phyloP scores from a whole-genome alignment of 2,888 invertebrate species.

The Thymelicus lineola region DNA sequence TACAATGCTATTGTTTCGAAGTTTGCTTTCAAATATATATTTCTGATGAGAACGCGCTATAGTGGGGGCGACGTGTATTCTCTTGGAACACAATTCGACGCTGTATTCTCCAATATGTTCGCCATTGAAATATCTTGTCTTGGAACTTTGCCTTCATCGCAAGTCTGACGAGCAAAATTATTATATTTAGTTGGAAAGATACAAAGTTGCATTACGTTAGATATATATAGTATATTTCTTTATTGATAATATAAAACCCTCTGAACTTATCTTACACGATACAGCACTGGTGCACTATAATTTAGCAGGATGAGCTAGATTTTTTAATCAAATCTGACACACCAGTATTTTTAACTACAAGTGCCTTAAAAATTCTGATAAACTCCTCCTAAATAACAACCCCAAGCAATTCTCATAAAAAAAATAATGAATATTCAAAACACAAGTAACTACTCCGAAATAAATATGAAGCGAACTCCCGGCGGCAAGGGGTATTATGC shows the following conservation, averaged over 20 bases:
- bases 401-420: conserved; percentile 2
- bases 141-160: neutral
- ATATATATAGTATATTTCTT: too few relatives aligned
- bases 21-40: conserved; percentile 31
- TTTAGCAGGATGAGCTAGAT: too few relatives aligned
- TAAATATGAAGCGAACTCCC: conserved; percentile 41
- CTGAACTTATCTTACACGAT: too few relatives aligned
- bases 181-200: neutral
- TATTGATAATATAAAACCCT: too few relatives aligned
- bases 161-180: neutral
- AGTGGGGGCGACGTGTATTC: neutral
- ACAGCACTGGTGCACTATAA: too few relatives aligned
- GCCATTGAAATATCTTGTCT: neutral
- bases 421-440: conserved; percentile 21
- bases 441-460: conserved; percentile 28
- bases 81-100: neutral
- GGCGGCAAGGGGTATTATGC: conserved; percentile 35
- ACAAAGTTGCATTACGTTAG: neutral
- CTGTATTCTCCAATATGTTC: neutral
- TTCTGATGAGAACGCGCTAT: conserved; percentile 21
- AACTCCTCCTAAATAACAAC: neutral
- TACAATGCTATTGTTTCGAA: conserved; percentile 33
- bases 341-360: neutral
- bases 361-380: neutral
- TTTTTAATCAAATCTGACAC: too few relatives aligned